Percentiles rank a stretch among this genome's conserved stretches.
These are phyloP conservation scores for Notarius lentiginosus DNA, from an alignment of 2,113 vertebrate genomes.

Conservation along the genomic window DNA sequence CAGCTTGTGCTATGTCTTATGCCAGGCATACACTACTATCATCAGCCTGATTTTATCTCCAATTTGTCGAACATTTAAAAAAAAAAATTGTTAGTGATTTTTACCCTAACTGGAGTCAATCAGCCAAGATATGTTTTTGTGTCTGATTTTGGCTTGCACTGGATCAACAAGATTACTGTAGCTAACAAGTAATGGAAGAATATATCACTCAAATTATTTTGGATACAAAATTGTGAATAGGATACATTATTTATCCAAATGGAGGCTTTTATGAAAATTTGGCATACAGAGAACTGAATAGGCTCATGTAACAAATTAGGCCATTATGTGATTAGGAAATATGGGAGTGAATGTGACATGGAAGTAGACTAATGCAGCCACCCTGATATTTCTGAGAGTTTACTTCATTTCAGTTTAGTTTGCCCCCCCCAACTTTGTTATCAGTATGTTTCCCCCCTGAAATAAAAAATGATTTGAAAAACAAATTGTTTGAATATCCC, in stretches of 20 bases:
- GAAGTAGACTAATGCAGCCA: neutral
- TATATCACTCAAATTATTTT: neutral
- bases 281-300: neutral
- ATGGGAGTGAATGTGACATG: neutral
- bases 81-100: neutral
- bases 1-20: neutral
- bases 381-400: neutral
- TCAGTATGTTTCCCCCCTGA: neutral
- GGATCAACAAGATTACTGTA: neutral
- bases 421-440: neutral
- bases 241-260: slow-evolving; percentile 10
- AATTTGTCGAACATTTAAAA: neutral
- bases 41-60: slow-evolving; percentile 1
- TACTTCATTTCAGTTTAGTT: neutral
- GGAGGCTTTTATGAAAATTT: neutral
- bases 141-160: neutral
- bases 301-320: neutral
- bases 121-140: neutral
- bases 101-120: neutral
- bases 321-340: slow-evolving; percentile 1
- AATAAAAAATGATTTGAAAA: neutral
- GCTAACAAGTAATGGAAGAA: neutral
- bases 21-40: neutral
- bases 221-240: neutral
- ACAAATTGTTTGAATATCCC: neutral